Percentiles rank a stretch among this genome's conserved stretches.
phyloP scores from a whole-genome alignment of 2,888 invertebrate genomes.

The Hoplodrina blanda region DNA sequence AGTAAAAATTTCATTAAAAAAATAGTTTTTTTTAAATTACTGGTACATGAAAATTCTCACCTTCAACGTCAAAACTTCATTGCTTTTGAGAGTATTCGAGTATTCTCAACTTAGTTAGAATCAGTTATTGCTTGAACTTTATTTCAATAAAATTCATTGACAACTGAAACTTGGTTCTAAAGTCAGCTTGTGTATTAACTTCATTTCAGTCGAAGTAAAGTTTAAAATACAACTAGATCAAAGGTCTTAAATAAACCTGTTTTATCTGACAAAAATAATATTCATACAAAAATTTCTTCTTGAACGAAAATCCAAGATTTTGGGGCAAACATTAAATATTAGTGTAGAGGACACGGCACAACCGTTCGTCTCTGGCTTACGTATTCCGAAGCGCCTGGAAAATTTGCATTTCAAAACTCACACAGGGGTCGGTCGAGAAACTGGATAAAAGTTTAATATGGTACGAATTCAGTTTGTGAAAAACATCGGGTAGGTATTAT shows the following conservation, averaged over 20 bases:
- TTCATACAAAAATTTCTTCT: conserved; percentile 11
- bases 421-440: conserved; percentile 14
- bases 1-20: too few relatives aligned
- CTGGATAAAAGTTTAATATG: conserved; percentile 55
- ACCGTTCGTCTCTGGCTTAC: conserved; percentile 38
- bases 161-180: too few relatives aligned
- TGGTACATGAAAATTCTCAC: too few relatives aligned
- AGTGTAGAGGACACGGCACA: conserved; percentile 26
- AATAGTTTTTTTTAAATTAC: too few relatives aligned
- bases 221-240: too few relatives aligned
- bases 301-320: conserved; percentile 7
- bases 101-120: too few relatives aligned
- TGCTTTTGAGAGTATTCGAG: too few relatives aligned
- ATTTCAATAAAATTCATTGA: too few relatives aligned
- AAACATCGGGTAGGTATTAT: background rate
- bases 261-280: conserved; percentile 10
- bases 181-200: too few relatives aligned
- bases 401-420: conserved; percentile 63
- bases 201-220: too few relatives aligned
- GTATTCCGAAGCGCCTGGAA: conserved; percentile 45
- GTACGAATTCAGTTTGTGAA: conserved; percentile 25
- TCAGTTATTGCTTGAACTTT: too few relatives aligned
- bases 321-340: conserved; percentile 55
- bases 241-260: background rate
- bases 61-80: too few relatives aligned